phyloP scores from a whole-genome alignment of 2,888 invertebrate genomes.

The Sphaerophoria rueppellii region DNA sequence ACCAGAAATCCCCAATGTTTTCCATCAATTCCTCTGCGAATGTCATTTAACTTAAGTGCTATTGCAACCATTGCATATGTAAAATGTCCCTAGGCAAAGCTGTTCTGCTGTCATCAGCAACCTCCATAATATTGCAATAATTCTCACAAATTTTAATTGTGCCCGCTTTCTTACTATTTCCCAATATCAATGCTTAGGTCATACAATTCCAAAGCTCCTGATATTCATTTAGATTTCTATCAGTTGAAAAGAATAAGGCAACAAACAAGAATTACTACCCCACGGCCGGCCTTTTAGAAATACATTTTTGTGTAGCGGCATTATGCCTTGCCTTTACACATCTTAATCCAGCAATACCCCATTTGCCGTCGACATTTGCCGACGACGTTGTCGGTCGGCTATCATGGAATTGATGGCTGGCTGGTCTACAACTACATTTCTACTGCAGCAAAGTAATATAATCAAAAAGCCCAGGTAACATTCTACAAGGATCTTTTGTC shows the following conservation, averaged over 20 bases:
- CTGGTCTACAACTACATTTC: background rate
- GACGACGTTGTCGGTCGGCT: background rate
- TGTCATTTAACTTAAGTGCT: no score
- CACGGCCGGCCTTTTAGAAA: conserved; percentile 13
- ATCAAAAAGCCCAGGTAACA: conserved; percentile 27
- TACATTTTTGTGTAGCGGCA: conserved; percentile 2
- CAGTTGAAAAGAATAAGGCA: background rate
- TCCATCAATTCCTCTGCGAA: no score
- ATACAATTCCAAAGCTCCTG: background rate
- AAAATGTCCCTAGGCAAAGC: no score
- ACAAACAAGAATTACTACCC: background rate
- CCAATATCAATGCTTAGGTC: background rate
- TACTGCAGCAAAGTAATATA: conserved; percentile 35
- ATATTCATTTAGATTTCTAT: conserved; percentile 18
- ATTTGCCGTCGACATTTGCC: background rate
- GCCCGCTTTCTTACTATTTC: background rate
- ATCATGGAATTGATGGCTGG: conserved; percentile 38
- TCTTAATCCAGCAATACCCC: background rate
- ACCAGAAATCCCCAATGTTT: no score
- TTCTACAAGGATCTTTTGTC: conserved; percentile 37
- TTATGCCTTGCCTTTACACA: background rate
- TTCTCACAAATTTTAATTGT: conserved; percentile 30
- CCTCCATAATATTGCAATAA: background rate
- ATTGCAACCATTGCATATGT: no score
- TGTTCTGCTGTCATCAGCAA: no score